Evolutionary conservation across 2,888 invertebrate species (phyloP).

Genomic region (Ellobium chinense): DNA sequence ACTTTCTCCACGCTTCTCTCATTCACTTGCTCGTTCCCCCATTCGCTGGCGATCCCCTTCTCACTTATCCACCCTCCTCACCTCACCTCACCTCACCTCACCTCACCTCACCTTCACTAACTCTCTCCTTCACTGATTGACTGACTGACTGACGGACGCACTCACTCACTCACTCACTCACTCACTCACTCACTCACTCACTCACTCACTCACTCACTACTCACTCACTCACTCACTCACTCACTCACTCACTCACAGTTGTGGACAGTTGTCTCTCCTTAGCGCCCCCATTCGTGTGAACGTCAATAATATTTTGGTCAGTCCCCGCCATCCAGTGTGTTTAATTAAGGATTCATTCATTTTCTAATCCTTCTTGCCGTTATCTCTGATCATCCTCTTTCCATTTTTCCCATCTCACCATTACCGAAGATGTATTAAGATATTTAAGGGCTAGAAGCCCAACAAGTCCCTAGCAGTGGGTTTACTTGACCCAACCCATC

Average conservation of each 20-base stretch:
- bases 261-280: too few species aligned
- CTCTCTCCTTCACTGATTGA: not conserved
- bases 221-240: not conserved
- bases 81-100: not conserved
- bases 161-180: not conserved
- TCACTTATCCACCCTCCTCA: not conserved
- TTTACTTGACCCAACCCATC: too few species aligned
- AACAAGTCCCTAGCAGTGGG: too few species aligned
- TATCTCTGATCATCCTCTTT: too few species aligned
- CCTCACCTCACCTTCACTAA: not conserved
- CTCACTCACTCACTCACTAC: not conserved
- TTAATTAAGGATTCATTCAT: too few species aligned
- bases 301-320: too few species aligned
- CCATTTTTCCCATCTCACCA: too few species aligned
- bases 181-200: constrained; percentile 8
- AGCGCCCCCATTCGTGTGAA: too few species aligned
- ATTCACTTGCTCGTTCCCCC: not conserved
- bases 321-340: too few species aligned
- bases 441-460: too few species aligned
- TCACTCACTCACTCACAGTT: not conserved
- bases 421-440: too few species aligned
- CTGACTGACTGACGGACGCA: not conserved
- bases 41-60: not conserved
- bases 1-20: not conserved
- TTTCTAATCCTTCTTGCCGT: too few species aligned